Percentiles rank a stretch among this genome's conserved stretches.
These are phyloP conservation scores for Amia ocellicauda DNA, from an alignment of 2,113 vertebrate species.

Conservation along the genomic window DNA sequence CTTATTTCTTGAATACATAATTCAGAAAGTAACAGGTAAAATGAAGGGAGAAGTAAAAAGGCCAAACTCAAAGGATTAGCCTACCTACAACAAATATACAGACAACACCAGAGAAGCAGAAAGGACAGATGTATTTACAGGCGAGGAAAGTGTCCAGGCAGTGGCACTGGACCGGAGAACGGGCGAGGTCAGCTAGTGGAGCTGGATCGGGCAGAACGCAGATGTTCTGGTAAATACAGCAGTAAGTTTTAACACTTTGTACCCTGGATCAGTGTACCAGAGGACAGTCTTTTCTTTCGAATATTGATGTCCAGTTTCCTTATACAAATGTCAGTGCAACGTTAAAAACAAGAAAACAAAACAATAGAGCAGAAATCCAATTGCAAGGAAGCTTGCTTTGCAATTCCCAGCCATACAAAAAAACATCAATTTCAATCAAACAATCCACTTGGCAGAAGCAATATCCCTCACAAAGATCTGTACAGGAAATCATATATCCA, in stretches of 20 bases:
- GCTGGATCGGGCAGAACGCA: background rate
- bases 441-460: background rate
- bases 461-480: background rate
- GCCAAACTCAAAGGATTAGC: conserved; percentile 21
- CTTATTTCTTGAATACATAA: conserved; percentile 51
- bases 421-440: background rate
- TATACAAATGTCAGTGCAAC: conserved; percentile 40
- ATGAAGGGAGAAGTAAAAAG: conserved; percentile 25
- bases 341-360: conserved; percentile 16
- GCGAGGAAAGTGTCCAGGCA: conserved; percentile 15
- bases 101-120: conserved; percentile 13
- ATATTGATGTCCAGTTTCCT: conserved; percentile 29
- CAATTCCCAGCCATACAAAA: background rate
- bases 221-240: conserved; percentile 31
- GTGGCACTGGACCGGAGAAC: background rate
- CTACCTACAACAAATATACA: conserved; percentile 17
- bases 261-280: background rate
- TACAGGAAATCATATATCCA: background rate
- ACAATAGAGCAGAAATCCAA: conserved; percentile 23
- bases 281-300: conserved; percentile 5
- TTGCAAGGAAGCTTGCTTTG: background rate
- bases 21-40: conserved; percentile 35
- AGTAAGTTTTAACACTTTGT: conserved; percentile 36
- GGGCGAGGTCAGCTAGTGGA: conserved; percentile 25
- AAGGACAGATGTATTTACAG: conserved; percentile 44